phyloP scores from a whole-genome alignment of 2,113 vertebrate genomes.

The Platysteira castanea region DNA sequence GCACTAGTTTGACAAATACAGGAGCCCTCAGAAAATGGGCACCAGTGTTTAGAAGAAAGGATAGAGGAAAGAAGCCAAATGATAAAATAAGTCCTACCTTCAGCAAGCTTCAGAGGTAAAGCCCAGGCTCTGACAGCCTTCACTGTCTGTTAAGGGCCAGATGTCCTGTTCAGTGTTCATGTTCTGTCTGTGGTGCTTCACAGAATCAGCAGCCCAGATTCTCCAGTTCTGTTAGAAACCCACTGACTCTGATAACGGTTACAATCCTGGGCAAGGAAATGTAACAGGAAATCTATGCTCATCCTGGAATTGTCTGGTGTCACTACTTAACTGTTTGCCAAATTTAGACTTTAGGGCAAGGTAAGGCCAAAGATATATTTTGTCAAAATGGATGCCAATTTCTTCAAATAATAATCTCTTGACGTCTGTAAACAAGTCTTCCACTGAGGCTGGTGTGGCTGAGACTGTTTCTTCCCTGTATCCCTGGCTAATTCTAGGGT shows the following conservation, averaged over 20 bases:
- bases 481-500: not conserved
- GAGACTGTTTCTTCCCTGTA: not conserved
- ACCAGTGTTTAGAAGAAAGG: not conserved
- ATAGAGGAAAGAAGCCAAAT: not conserved
- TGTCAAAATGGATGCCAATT: not conserved
- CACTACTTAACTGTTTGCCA: not conserved
- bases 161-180: not conserved
- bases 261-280: not conserved
- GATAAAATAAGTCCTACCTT: not conserved
- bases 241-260: not conserved
- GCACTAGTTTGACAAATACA: not conserved
- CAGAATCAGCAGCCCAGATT: not conserved
- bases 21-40: not conserved
- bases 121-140: not conserved
- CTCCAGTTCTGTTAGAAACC: not conserved
- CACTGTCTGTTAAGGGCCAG: not conserved
- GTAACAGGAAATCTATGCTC: not conserved
- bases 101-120: not conserved
- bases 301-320: not conserved
- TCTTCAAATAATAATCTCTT: not conserved
- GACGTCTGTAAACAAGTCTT: not conserved
- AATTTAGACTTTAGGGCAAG: not conserved
- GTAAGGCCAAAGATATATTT: not conserved
- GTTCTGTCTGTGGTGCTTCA: not conserved
- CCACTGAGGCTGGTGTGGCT: not conserved